These are phyloP conservation scores for Drosophila nigromelanica DNA, from an alignment of 1,140 invertebrate genomes.

Conservation along the genomic window DNA sequence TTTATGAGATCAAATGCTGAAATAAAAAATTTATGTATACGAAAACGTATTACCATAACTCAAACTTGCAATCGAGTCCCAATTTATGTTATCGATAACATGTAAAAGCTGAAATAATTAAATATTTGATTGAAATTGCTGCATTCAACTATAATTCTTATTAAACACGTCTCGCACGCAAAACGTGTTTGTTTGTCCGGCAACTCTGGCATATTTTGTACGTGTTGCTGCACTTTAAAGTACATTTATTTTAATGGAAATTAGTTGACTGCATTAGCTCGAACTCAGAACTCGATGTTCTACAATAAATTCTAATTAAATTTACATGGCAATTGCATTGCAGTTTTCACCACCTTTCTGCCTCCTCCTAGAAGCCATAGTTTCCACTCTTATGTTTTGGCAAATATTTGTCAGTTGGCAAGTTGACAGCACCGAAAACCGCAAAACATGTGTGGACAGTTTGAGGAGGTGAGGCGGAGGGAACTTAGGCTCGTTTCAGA, in stretches of 20 bases:
- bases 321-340: slow-evolving; percentile 50
- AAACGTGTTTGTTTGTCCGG: slow-evolving; percentile 1
- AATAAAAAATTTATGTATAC: not conserved
- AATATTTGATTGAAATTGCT: slow-evolving; percentile 1
- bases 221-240: not conserved
- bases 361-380: not conserved
- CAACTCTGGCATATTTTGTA: slow-evolving; percentile 1
- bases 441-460: slow-evolving; percentile 34
- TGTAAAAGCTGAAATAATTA: not conserved
- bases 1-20: not conserved
- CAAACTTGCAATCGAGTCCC: not conserved
- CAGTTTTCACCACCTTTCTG: slow-evolving; percentile 8
- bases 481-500: slow-evolving; percentile 2
- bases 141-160: not conserved
- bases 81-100: slow-evolving; percentile 4
- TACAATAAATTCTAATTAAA: slow-evolving; percentile 75
- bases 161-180: not conserved
- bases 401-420: slow-evolving; percentile 75
- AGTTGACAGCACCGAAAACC: slow-evolving; percentile 74
- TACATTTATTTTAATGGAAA: slow-evolving; percentile 67
- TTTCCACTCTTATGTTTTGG: slow-evolving; percentile 49
- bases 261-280: slow-evolving; percentile 67
- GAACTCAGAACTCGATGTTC: not conserved
- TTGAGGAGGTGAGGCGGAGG: not conserved
- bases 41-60: too few species aligned